Base-by-base conservation (phyloP, 2,888 invertebrate species). In the Apamea monoglypha region DNA sequence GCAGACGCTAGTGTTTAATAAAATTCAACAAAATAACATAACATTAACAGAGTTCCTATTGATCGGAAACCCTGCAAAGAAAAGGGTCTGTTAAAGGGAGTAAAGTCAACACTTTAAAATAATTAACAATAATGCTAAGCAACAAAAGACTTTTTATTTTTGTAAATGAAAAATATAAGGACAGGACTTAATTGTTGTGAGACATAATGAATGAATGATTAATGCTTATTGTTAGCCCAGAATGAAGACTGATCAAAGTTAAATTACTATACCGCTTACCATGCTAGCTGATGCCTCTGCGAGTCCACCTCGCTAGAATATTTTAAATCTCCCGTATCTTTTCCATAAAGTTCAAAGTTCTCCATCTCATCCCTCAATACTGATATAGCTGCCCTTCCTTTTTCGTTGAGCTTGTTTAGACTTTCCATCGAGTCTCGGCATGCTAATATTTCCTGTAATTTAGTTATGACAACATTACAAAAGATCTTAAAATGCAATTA, bases 351-450 rank as follows among this genome's bases (percentile, higher is more conserved):
- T 84, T 98, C 98, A 86, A 98, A 95, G 77, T 97, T 97, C 85
- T 98, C 98, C 84, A 98, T 97, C 88, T 97, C 98, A 89, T 98
- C 98, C 82, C 98, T 95, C 44, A 98, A 92, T 25, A 97, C 95
- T 1, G 97, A 97, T 88, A 98, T 97, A 94, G 98, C 98, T 29
- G 96, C 95, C 88, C 98, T 97, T 6, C 98, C 98, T 87, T 98
- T 98, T 91, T 98, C 98, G 93, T 98, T 98, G 5, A 98, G 95
- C 79, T 97, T 97, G 91, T 98, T 98, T 76, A 99, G 94, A 82
- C 97, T 97, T 86, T 97, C 97, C 90, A 98, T 97, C 0, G 98
- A 98, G 1, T 98, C 98, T 63, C 97, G 97, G 92, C 98, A 98
- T 93, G 97, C 97, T 91, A 98, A 97, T 88, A 98, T 98, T 91